Base-by-base conservation (phyloP, 1,140 invertebrate genomes). In the Drosophila cardini region DNA sequence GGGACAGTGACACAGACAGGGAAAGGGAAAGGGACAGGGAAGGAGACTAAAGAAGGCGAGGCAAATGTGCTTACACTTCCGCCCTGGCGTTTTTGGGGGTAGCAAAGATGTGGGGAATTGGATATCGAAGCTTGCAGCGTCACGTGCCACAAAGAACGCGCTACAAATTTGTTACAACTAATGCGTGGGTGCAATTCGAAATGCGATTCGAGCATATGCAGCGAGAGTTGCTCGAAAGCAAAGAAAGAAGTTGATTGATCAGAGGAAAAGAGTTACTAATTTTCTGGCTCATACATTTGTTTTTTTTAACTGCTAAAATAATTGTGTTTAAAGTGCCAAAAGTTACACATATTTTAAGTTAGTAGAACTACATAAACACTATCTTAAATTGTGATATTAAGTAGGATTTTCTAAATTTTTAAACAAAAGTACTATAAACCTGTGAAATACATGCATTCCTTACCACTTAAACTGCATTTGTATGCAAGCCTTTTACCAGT, bases 101-200 rank as follows among this genome's bases (percentile, higher is more conserved):
- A 26, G 52, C 10, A 42, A 15, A 32, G 13, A 43, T 50, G 43
- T 26, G 13, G 38, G 63, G 26, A 18, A 1, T 36, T 11, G 52
- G 32, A 16, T 40, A 52, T 53, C 36, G 62, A 30, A 40, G 55
- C 53, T 69, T 45, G 18, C 62, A 67, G 62, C 83, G 84, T 87
- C 84, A 87, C 84, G 84, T 87, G 84, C 84, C 61, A 45, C 65
- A 62, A 76, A 69, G 77, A 87, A 89, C 84, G 80, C 84, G 80
- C 83, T 80, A 89, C 84, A 87, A 87, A 87, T 87, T 87, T 89
- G 84, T 87, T 86, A 89, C 83, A 86, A 87, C 83, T 83, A 87
- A 87, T 89, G 84, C 84, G 84, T 89, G 84, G 84, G 84, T 89
- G 84, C 84, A 84, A 84, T 89, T 89, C 80, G 70, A 89, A 89